Percentiles rank a stretch among this genome's conserved stretches.
Conservation (phyloP, 2,797 vertebrate species). For the Eulemur albifrons region DNA sequence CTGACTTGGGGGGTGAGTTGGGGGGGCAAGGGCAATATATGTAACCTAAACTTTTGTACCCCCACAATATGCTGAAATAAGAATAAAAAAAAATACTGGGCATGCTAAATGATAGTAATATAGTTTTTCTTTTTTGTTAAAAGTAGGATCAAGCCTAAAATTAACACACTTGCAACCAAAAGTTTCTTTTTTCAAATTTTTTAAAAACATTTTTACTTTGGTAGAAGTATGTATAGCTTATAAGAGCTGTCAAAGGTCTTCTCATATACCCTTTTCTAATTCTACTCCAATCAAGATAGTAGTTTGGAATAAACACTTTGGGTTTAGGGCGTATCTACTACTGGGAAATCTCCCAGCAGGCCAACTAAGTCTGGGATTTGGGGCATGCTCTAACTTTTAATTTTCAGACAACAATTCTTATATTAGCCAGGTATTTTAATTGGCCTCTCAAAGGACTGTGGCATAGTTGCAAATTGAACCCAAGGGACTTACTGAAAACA, state of each 20-base stretch:
- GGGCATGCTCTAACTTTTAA: slow-evolving; percentile 2
- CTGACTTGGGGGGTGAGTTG: no score
- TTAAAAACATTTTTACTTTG: background rate
- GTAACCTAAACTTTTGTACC: no score
- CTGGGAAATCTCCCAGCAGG: background rate
- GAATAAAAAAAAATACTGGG: background rate
- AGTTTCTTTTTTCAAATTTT: background rate
- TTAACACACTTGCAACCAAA: slow-evolving; percentile 21
- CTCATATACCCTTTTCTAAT: background rate
- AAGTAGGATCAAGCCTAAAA: background rate
- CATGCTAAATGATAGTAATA: background rate
- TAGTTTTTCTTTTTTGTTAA: background rate
- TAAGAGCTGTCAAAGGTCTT: background rate
- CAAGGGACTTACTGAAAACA: background rate
- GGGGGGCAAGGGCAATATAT: no score
- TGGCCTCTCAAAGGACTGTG: slow-evolving; percentile 2
- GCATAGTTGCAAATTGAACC: background rate
- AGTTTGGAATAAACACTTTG: background rate
- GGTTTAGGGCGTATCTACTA: background rate
- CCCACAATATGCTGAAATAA: no score
- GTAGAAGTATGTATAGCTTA: background rate
- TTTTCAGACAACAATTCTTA: slow-evolving; percentile 37
- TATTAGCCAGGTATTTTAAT: background rate
- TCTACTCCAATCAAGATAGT: background rate
- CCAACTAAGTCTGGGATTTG: background rate